A percentile compares a stretch with the other conserved stretches of the same genome.
phyloP scores from a whole-genome alignment of 2,113 vertebrate species.

The Macaca nemestrina region DNA sequence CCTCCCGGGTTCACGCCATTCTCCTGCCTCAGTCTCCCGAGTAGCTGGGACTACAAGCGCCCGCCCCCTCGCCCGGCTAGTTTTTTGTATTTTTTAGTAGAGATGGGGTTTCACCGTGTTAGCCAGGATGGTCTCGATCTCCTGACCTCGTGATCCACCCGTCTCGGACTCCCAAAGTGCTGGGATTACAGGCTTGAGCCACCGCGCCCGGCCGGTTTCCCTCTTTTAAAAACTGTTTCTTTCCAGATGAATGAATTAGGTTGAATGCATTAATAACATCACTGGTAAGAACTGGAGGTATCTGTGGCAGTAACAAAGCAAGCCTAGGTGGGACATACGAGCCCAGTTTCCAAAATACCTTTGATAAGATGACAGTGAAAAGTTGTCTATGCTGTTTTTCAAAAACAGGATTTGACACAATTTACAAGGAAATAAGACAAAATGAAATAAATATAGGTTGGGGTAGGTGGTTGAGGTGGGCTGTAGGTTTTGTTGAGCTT shows the following conservation, averaged over 20 bases:
- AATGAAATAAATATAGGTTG: conserved; percentile 33
- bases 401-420: conserved; percentile 45
- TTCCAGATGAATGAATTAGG: conserved; percentile 15
- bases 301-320: conserved; percentile 8
- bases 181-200: no score
- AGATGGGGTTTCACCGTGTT: no score
- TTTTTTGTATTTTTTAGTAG: no score
- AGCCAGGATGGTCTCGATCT: no score
- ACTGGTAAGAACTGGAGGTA: conserved; percentile 24
- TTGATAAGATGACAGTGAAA: neutral
- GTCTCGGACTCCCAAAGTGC: no score
- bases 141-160: no score
- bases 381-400: neutral
- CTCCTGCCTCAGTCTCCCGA: no score
- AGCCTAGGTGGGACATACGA: neutral
- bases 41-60: no score
- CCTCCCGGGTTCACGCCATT: no score
- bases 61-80: no score
- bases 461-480: conserved; percentile 39
- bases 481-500: conserved; percentile 27
- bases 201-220: neutral
- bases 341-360: conserved; percentile 40
- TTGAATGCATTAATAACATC: neutral
- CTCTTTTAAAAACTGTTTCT: neutral
- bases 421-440: conserved; percentile 29